Conservation (phyloP, 1,140 invertebrate species). For the Dinothrombium tinctorium region DNA sequence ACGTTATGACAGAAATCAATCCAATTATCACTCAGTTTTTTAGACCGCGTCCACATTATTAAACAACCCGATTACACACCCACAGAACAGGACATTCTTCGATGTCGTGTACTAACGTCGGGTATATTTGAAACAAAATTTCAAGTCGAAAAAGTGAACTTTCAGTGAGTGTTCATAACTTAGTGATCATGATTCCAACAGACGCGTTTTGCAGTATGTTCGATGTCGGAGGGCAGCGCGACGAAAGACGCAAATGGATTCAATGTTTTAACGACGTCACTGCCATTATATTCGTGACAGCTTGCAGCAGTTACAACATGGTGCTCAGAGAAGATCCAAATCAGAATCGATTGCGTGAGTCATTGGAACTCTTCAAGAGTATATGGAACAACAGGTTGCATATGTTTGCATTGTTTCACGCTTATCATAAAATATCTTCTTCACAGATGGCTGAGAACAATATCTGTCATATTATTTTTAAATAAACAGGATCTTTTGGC, state of each 20-base stretch:
- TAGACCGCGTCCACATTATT: constrained; percentile 78
- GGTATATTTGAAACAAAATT: constrained; percentile 99
- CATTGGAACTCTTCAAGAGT: constrained; percentile 94
- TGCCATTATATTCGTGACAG: constrained; percentile 97
- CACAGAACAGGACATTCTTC: constrained; percentile 84
- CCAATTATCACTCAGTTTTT: constrained; percentile 42
- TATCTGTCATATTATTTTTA: constrained; percentile 97
- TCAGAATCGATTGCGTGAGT: constrained; percentile 90
- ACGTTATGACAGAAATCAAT: background rate
- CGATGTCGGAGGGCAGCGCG: constrained; percentile 95
- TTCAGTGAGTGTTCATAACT: constrained; percentile 86
- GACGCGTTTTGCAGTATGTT: constrained; percentile 62
- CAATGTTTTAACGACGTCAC: constrained; percentile 99
- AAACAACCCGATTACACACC: constrained; percentile 91
- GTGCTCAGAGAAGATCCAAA: constrained; percentile 94
- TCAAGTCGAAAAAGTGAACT: constrained; percentile 99
- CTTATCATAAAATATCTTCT: constrained; percentile 10
- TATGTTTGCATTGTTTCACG: background rate
- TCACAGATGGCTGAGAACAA: constrained; percentile 87
- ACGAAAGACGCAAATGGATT: constrained; percentile 98
- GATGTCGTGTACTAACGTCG: constrained; percentile 97
- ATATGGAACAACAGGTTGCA: constrained; percentile 96
- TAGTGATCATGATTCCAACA: background rate
- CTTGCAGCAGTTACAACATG: constrained; percentile 98
- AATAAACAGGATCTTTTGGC: constrained; percentile 97